phyloP scores from a whole-genome alignment of 2,888 invertebrate species.

The Campoletis raptor region DNA sequence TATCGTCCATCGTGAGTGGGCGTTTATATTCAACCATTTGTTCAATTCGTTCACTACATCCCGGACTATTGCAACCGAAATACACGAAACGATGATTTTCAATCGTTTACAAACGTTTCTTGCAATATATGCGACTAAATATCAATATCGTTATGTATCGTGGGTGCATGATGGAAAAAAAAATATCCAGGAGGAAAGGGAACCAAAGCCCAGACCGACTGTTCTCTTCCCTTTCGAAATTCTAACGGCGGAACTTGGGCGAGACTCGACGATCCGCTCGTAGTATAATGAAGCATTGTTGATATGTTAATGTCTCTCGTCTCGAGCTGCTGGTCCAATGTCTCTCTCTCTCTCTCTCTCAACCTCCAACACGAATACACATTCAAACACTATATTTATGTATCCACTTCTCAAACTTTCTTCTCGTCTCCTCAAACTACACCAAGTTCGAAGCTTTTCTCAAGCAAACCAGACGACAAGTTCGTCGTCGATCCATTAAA shows the following conservation, averaged over 20 bases:
- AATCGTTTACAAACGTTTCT: slow-evolving; percentile 20
- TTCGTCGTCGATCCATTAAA: slow-evolving; percentile 49
- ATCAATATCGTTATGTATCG: slow-evolving; percentile 29
- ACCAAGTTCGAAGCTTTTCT: slow-evolving; percentile 32
- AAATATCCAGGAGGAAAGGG: not conserved
- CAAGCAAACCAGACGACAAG: slow-evolving; percentile 44
- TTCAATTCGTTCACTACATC: slow-evolving; percentile 36
- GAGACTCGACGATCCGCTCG: slow-evolving; percentile 61
- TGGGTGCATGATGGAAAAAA: slow-evolving; percentile 9
- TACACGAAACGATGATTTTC: slow-evolving; percentile 46
- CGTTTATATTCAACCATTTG: slow-evolving; percentile 48
- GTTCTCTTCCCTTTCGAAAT: slow-evolving; percentile 34
- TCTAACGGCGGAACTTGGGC: slow-evolving; percentile 43
- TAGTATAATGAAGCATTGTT: slow-evolving; percentile 80
- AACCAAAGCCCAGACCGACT: not conserved
- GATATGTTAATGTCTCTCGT: slow-evolving; percentile 78
- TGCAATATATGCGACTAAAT: not conserved
- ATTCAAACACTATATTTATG: not conserved
- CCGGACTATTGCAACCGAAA: slow-evolving; percentile 29
- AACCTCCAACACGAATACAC: not conserved
- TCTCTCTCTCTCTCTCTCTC: slow-evolving; percentile 1
- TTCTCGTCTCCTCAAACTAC: slow-evolving; percentile 8
- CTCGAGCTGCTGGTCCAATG: slow-evolving; percentile 23
- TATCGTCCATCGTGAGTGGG: slow-evolving; percentile 37
- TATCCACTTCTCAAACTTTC: not conserved